Evolutionary conservation across 2,113 vertebrate genomes (phyloP), one percentile per base, ranked within the genome.

Genomic region (Petaurus breviceps): DNA sequence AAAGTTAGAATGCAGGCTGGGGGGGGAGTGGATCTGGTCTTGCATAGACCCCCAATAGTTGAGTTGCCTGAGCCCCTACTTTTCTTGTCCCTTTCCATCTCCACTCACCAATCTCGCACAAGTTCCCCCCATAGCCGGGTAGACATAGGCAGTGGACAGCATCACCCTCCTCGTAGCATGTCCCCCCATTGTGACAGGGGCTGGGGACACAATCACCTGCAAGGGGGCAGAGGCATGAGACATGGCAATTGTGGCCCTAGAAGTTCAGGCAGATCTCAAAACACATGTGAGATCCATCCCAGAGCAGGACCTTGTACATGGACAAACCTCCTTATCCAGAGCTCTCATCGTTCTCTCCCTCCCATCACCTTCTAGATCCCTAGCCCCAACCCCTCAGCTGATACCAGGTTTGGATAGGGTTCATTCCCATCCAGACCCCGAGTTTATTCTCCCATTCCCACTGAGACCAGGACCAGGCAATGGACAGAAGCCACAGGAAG

Each of bases 181-280:
- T 99, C 43, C 99, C 99, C 96, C 99, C 99, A 2, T 99, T 99
- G 95, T 98, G 96, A 97, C 99, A 99, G 3, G 99, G 99, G 96
- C 98, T 99, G 96, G 99, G 98, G 94, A 99, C 51, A 84, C 99
- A 99, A 97, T 98, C 98, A 98, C 99, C 99, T 99, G 98, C 96
- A 98, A 97, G 92, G 93, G 68, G 95, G 49, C 93, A 98, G 91
- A 98, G 0, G 95, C 94, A 96, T 95, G 95, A 96, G 52, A 84
- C n/a, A 43, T 84, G 68, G 68, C 1, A 43, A 19, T 84, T 8
- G n/a, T 43, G 68, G 37, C 16, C 28, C 37, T 84, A 22, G 37
- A 16, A 84, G 6, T 84, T 84, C 37, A 84, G n/a, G 68, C 16
- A 84, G 16, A 84, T 84, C 68, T 84, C 68, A n/a, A 84, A 77